phyloP scores from a whole-genome alignment of 2,888 invertebrate genomes.

The Bhutanitis thaidina region DNA sequence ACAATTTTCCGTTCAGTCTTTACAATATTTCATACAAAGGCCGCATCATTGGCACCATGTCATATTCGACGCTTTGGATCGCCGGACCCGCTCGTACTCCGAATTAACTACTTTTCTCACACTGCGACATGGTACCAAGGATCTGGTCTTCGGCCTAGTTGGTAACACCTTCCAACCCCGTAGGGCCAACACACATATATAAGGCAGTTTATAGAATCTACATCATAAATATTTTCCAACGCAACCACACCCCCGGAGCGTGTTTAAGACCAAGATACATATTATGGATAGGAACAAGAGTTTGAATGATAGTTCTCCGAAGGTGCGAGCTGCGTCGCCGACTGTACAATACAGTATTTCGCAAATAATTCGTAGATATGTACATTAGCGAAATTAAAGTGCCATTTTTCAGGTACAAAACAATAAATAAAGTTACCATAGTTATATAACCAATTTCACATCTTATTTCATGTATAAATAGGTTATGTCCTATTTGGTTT shows the following conservation, averaged over 20 bases:
- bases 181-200: constrained; percentile 41
- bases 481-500: constrained; percentile 1
- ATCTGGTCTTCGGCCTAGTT: constrained; percentile 25
- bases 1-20: constrained; percentile 15
- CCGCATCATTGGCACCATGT: not conserved
- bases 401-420: constrained; percentile 38
- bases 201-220: constrained; percentile 56
- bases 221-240: constrained; percentile 24
- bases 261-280: constrained; percentile 9
- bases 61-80: not conserved
- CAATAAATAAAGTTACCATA: constrained; percentile 22
- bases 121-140: not conserved
- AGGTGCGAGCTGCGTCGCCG: not conserved
- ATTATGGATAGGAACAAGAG: not conserved
- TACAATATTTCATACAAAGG: not conserved
- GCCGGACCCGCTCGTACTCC: not conserved
- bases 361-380: constrained; percentile 20
- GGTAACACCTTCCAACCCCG: constrained; percentile 38
- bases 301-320: constrained; percentile 15
- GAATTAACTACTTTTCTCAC: not conserved
- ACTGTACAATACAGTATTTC: constrained; percentile 4
- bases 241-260: constrained; percentile 9
- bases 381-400: constrained; percentile 33
- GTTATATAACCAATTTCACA: constrained; percentile 11
- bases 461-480: constrained; percentile 1